Evolutionary conservation across 2,113 vertebrate species (phyloP), one percentile per base, ranked within the genome.

Genomic region (Alethe diademata): DNA sequence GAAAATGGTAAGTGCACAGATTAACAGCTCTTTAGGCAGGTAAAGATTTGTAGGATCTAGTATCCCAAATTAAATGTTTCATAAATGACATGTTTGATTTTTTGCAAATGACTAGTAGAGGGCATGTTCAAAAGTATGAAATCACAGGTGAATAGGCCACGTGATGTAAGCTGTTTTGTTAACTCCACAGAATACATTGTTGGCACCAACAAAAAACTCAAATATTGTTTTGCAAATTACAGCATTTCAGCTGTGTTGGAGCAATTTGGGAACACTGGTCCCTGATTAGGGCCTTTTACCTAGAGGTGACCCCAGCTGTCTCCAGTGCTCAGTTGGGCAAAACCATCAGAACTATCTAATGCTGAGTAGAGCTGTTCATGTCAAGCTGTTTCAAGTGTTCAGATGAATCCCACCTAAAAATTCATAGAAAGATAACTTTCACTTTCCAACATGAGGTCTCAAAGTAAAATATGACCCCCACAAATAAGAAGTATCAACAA

Each of bases 1-100:
- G 99, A 99, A 97, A 98, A 98, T 73, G 99, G 99, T 99, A 96
- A 98, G 99, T 98, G 71, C 79, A 48, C 71, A 70, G 43, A 50
- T 57, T 11, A 75, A 17, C n/a, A 83, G 47, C 56, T 88, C 5
- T 45, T 76, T n/a, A 51, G 60, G 18, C 23, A 75, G 58, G 6
- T 71, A 40, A 76, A 72, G 28, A 3, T 91, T 69, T 85, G 65
- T 94, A 38, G 26, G 42, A 66, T 89, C 35, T 56, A 25, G 22
- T 69, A 36, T 78, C 28, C 22, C 35, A 53, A 14, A 69, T 73
- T 31, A 88, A 88, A 31, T 74, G 56, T 40, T 76, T 65, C 25
- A 42, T 90, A 70, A 69, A 25, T 81, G 6, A 2, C 6, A 25
- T 36, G 26, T 26, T 82, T 75, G 19, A 50, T n/a, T 86, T 90